These are phyloP conservation scores for Tenthredo mesomela DNA, from an alignment of 2,888 invertebrate genomes.

Conservation along the genomic window DNA sequence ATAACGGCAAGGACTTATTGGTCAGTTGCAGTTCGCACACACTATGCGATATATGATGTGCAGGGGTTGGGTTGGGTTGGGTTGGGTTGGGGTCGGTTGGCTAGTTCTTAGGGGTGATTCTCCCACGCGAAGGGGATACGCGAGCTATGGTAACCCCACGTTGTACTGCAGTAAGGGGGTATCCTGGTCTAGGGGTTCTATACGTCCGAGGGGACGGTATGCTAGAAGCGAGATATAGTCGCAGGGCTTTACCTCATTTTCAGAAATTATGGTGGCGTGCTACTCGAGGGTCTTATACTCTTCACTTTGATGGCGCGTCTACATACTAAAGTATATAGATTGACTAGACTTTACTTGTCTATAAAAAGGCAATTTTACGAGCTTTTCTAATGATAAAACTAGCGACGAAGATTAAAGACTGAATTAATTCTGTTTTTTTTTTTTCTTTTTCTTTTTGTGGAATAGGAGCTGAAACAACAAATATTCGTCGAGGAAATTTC, in stretches of 20 bases:
- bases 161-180: slow-evolving; percentile 61
- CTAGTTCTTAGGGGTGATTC: slow-evolving; percentile 55
- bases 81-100: slow-evolving; percentile 56
- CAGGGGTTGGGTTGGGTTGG: slow-evolving; percentile 54
- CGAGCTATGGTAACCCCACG: slow-evolving; percentile 63
- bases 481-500: background rate
- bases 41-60: slow-evolving; percentile 65
- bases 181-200: slow-evolving; percentile 26
- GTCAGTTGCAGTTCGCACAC: slow-evolving; percentile 74
- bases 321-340: background rate
- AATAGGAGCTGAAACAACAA: background rate
- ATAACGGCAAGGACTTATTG: slow-evolving; percentile 66
- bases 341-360: background rate
- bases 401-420: background rate
- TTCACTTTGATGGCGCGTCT: slow-evolving; percentile 28
- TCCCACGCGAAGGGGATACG: slow-evolving; percentile 62
- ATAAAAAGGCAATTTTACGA: background rate
- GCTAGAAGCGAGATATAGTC: slow-evolving; percentile 58
- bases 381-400: background rate
- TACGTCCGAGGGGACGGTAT: slow-evolving; percentile 28
- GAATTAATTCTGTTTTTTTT: background rate
- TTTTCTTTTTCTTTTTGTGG: background rate
- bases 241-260: slow-evolving; percentile 65
- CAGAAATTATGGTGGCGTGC: slow-evolving; percentile 66
- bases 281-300: slow-evolving; percentile 30